phyloP scores from a whole-genome alignment of 2,113 vertebrate genomes.

The Setophaga kirtlandii region DNA sequence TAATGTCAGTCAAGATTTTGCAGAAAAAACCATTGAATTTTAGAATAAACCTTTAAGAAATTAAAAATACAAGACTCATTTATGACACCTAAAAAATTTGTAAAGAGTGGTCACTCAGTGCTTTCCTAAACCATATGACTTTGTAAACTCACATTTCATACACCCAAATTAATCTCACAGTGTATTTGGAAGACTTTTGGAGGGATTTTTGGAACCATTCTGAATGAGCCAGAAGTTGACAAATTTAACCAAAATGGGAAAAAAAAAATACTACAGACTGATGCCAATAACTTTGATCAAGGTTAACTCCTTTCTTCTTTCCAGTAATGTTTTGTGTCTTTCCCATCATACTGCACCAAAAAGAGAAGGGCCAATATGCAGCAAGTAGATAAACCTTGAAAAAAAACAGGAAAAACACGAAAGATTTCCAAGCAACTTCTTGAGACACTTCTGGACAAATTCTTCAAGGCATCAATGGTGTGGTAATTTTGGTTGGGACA shows the following conservation, averaged over 20 bases:
- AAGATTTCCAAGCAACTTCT: neutral
- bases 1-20: neutral
- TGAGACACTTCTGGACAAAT: neutral
- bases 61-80: neutral
- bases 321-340: neutral
- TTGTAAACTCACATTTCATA: neutral
- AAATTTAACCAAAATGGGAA: neutral
- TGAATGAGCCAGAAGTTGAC: neutral
- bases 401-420: neutral
- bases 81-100: neutral
- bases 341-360: neutral
- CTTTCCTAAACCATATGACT: neutral
- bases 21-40: neutral
- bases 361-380: neutral
- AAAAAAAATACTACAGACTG: neutral
- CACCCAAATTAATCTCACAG: neutral
- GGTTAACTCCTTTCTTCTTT: neutral
- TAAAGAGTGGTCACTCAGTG: neutral
- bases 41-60: neutral
- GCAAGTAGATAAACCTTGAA: neutral
- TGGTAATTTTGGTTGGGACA: neutral
- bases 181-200: neutral
- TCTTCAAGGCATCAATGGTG: neutral
- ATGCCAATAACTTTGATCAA: neutral
- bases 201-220: neutral